Evolutionary conservation across 2,113 vertebrate genomes (phyloP).

Genomic region (Tonatia bakeri): DNA sequence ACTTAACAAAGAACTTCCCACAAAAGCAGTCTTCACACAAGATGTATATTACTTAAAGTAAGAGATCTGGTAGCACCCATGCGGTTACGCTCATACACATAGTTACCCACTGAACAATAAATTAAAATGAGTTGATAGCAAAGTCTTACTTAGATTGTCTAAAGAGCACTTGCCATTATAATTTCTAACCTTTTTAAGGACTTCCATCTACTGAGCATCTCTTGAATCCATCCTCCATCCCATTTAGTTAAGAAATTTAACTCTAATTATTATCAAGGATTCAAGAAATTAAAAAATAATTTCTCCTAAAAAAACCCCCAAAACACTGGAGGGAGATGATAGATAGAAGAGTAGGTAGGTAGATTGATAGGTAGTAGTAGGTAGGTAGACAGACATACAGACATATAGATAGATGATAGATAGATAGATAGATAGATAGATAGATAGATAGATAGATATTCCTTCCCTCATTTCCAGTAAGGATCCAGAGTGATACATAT

Average conservation of each 20-base stretch:
- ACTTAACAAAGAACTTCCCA: constrained; percentile 3
- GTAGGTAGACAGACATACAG: neutral
- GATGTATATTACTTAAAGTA: neutral
- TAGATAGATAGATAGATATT: neutral
- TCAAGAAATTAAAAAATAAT: constrained; percentile 13
- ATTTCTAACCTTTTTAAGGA: neutral
- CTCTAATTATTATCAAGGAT: neutral
- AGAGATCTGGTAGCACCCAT: neutral
- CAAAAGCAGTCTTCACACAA: neutral
- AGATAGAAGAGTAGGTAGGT: neutral
- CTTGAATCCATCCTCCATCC: neutral
- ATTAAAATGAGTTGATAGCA: neutral
- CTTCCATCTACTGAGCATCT: neutral
- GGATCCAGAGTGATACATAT: neutral
- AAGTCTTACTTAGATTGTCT: neutral
- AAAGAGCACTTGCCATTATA: neutral
- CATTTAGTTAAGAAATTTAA: neutral
- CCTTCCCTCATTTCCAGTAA: neutral
- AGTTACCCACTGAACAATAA: neutral
- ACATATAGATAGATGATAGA: neutral
- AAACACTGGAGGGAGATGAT: neutral
- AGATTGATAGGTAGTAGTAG: neutral
- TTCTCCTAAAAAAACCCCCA: neutral
- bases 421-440: neutral
- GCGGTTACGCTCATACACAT: neutral